Evolutionary conservation across 2,888 invertebrate species (phyloP), one percentile per base, ranked within the genome.

Genomic region (Polydrusus cervinus): DNA sequence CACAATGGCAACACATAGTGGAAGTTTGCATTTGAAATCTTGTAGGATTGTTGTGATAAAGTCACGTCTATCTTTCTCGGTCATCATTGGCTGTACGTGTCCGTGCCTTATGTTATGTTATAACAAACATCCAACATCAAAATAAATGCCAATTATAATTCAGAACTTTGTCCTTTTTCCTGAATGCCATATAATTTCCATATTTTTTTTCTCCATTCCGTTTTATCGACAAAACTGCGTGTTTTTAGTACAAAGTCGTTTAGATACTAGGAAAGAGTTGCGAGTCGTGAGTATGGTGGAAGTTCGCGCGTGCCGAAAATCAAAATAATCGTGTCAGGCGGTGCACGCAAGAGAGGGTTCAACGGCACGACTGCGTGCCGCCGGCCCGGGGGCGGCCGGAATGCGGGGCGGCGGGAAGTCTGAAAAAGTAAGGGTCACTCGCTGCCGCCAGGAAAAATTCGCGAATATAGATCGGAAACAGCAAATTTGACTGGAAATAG

Each of bases 321-420:
- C 64, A 61, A 60, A 47, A 47, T 47, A 62, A 62, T 62, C 64
- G 71, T 71, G 71, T 74, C 68, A 62, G 67, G 68, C 60, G 55
- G 74, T 70, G 74, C 70, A 74, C 74, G 74, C 74, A 70, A 74
- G 57, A 62, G 45, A 70, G 69, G 61, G 75, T 75, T 75, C 75
- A 75, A 75, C 71, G 71, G 71, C 75, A 71, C 75, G 60, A 47
- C 64, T 75, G 71, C 71, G 74, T 71, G 74, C 74, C 74, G 72
- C 55, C 57, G 38, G 66, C 47, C 38, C 51, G 16, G 43, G 51
- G 57, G 57, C 57, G 57, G 57, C 57, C 11, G 10, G 9, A 60
- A 60, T 25, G 25, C 25, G 43, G 51, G 57, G 57, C 57, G 57
- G 57, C 57, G 30, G 16, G 2, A 60, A 60, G 57, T 60, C 57